Evolutionary conservation across 2,888 invertebrate species (phyloP), one percentile per base, ranked within the genome.

Genomic region (Stenotaenia linearis): DNA sequence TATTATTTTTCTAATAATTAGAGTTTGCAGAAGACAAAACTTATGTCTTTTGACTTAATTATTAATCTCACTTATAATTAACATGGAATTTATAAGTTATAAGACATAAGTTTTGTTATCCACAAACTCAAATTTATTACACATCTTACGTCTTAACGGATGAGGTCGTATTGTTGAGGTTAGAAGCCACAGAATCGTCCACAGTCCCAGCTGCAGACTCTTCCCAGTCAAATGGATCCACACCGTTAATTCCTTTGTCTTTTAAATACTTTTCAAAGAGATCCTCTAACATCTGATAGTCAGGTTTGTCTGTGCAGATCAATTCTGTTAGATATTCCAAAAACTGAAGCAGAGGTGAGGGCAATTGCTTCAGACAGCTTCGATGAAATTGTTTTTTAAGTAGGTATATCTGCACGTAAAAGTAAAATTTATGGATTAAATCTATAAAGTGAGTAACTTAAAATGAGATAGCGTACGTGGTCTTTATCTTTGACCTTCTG

Each of bases 401-500:
- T 96, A 79, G 95, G n/a, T n/a, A n/a, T n/a, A n/a, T 88, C 0
- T 98, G 98, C 78, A 96, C 96, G 91, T 92, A 6, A 6, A 21
- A 75, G n/a, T 7, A 28, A 9, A 9, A 28, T 23, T 18, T 56
- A 56, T n/a, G n/a, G n/a, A 56, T 21, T 21, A 78, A n/a, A 5
- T 21, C 23, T 9, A 28, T 9, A 10, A 21, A 25, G 10, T 23
- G 5, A 32, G 9, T 32, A 32, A 6, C 9, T 32, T 32, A 32
- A 32, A 32, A 32, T 32, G 4, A 32, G n/a, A n/a, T n/a, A 25
- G 5, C 28, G 77, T 80, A 91, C 92, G 90, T 97, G 97, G 86
- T 98, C 98, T 86, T 98, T 98, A 85, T 98, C 98, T 88, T 98
- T 98, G 82, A 98, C 96, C 88, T 98, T 98, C 82, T 98, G 90